Conservation (phyloP, 2,888 invertebrate genomes). For the Chloroclysta siterata region DNA sequence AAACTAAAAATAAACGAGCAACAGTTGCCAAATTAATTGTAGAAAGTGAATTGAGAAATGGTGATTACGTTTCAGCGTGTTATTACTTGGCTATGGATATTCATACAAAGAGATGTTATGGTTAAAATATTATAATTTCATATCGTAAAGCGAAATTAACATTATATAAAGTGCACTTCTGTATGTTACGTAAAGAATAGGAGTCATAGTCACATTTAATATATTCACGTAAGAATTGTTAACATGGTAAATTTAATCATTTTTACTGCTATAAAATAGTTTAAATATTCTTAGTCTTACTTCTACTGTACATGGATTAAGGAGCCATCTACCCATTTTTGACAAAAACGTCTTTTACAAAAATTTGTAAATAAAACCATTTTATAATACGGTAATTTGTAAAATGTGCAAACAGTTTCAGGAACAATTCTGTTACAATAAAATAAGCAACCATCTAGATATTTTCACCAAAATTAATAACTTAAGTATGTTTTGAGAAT, state of each 20-base stretch:
- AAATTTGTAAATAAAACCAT: no score
- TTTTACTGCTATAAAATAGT: no score
- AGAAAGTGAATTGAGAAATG: conserved; percentile 32
- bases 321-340: no score
- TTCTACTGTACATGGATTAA: no score
- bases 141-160: conserved; percentile 15
- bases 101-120: conserved; percentile 21
- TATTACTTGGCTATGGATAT: conserved; percentile 19
- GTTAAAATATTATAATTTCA: conserved; percentile 22
- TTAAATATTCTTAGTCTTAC: no score
- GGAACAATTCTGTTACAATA: no score
- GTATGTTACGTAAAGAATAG: conserved; percentile 15
- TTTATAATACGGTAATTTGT: no score
- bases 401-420: no score
- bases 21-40: conserved; percentile 19
- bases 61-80: conserved; percentile 24
- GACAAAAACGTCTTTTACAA: no score
- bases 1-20: background rate
- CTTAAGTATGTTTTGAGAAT: no score
- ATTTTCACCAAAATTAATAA: no score
- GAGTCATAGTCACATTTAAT: background rate
- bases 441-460: no score
- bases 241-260: background rate
- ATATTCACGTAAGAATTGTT: background rate
- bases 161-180: conserved; percentile 1